phyloP scores from a whole-genome alignment of 2,113 vertebrate genomes.

The Prunella fulvescens region DNA sequence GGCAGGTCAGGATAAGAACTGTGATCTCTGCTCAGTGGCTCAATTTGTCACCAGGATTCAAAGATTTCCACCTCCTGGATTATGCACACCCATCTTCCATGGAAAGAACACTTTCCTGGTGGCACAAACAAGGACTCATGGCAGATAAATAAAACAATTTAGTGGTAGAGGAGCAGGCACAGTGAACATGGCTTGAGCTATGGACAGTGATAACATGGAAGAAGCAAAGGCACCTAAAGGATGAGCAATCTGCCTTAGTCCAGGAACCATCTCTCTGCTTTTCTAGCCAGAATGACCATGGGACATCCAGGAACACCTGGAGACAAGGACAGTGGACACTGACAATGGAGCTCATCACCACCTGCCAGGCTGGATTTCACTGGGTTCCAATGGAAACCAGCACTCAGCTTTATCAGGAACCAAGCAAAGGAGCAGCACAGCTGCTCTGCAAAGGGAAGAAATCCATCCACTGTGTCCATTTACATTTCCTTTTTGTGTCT shows the following conservation, averaged over 20 bases:
- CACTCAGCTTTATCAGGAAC: background rate
- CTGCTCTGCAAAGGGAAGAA: background rate
- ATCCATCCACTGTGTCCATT: fast-evolving
- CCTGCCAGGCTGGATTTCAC: background rate
- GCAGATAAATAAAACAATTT: background rate
- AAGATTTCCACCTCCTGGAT: background rate
- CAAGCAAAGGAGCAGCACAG: background rate
- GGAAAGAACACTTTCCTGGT: background rate
- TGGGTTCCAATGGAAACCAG: background rate
- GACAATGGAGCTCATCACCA: background rate
- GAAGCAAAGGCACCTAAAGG: background rate
- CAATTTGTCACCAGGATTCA: background rate
- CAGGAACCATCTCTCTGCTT: background rate
- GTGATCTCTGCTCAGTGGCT: background rate
- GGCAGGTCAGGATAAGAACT: background rate
- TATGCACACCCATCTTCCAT: background rate
- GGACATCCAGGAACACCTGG: fast-evolving
- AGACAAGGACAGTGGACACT: background rate
- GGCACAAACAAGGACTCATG: background rate
- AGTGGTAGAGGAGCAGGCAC: background rate
- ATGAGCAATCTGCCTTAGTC: background rate
- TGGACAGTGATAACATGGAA: background rate
- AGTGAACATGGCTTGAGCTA: background rate
- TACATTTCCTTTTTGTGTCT: background rate
- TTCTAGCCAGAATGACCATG: background rate